Conservation (phyloP, 2,797 vertebrate species). For the Chelon labrosus region DNA sequence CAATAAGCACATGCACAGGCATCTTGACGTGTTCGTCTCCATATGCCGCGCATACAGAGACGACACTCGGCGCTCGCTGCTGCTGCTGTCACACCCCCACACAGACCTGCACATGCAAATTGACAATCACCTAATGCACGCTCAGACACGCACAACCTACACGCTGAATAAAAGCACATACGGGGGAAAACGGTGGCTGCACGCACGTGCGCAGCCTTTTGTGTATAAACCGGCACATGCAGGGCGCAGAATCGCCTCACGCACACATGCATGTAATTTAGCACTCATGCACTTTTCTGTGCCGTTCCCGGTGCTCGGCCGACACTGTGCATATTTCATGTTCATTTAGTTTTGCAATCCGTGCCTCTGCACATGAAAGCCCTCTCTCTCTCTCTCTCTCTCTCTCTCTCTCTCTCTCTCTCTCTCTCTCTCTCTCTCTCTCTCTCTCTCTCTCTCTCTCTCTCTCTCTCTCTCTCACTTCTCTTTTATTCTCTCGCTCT, state of each 20-base stretch:
- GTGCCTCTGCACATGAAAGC: conserved; percentile 84
- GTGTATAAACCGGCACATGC: neutral
- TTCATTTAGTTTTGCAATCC: conserved; percentile 83
- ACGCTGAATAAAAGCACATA: neutral
- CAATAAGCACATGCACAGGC: conserved; percentile 66
- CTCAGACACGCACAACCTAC: conserved; percentile 7
- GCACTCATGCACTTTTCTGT: conserved; percentile 33
- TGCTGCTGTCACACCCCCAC: conserved; percentile 63
- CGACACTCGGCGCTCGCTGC: conserved; percentile 31
- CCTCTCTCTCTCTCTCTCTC: conserved; percentile 61
- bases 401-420: conserved; percentile 23
- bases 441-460: conserved; percentile 7
- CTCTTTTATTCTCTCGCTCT: conserved; percentile 69
- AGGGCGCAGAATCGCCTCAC: conserved; percentile 31
- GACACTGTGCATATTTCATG: conserved; percentile 83
- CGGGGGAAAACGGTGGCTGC: conserved; percentile 8
- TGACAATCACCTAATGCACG: conserved; percentile 19
- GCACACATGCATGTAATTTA: conserved; percentile 50
- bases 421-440: conserved; percentile 57
- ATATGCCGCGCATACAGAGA: conserved; percentile 59
- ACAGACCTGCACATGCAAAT: conserved; percentile 59
- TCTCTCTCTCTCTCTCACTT: conserved; percentile 58
- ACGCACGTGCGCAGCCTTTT: conserved; percentile 7
- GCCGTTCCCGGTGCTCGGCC: conserved; percentile 55
- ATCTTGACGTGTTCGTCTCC: conserved; percentile 64